Conservation (phyloP, 2,888 invertebrate species). For the Seladonia tumulorum region DNA sequence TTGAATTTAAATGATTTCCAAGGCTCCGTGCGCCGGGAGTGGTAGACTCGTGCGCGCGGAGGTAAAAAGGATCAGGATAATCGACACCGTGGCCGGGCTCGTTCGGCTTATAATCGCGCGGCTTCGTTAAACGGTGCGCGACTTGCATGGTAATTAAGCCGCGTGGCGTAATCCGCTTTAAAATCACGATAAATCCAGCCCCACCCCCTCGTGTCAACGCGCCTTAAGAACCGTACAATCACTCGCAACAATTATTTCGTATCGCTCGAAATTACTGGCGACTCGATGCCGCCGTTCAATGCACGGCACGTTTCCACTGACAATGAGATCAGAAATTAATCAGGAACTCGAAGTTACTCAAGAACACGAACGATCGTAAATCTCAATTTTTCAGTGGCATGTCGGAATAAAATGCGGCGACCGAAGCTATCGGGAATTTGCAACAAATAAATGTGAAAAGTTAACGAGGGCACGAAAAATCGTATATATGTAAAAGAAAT, state of each 20-base stretch:
- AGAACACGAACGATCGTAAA: not conserved
- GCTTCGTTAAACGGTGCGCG: constrained; percentile 68
- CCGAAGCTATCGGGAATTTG: not conserved
- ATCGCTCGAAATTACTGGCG: constrained; percentile 40
- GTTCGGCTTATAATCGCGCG: constrained; percentile 63
- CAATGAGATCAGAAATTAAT: constrained; percentile 9
- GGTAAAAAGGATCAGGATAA: constrained; percentile 60
- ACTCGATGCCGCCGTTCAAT: constrained; percentile 3
- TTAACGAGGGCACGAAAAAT: too few species aligned
- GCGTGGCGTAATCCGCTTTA: constrained; percentile 66
- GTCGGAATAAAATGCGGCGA: not conserved
- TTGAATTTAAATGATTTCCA: constrained; percentile 52
- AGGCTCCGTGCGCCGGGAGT: constrained; percentile 34
- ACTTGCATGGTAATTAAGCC: constrained; percentile 68
- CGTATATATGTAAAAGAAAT: too few species aligned
- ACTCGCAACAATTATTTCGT: constrained; percentile 60
- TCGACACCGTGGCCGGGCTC: constrained; percentile 50
- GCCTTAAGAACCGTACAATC: constrained; percentile 54
- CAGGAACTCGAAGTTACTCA: not conserved
- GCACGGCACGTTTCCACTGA: not conserved
- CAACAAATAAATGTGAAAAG: not conserved
- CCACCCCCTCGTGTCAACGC: constrained; percentile 61
- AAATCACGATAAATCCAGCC: constrained; percentile 65
- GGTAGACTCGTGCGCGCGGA: constrained; percentile 35
- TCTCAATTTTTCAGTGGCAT: not conserved